Percentiles rank a stretch among this genome's conserved stretches.
phyloP scores from a whole-genome alignment of 2,113 vertebrate species.

The Pica pica region DNA sequence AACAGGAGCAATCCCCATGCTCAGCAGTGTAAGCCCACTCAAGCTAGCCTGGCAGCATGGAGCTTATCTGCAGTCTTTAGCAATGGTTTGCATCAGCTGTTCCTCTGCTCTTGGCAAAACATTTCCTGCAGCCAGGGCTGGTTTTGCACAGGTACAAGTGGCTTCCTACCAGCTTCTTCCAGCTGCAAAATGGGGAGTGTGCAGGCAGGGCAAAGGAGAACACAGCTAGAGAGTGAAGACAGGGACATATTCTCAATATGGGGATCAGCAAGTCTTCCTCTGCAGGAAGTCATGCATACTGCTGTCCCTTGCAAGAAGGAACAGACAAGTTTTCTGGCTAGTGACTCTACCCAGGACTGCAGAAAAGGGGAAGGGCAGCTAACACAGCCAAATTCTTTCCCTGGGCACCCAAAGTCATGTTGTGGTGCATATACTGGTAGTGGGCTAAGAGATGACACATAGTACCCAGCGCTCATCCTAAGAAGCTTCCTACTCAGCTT shows the following conservation, averaged over 20 bases:
- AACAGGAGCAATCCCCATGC: not conserved
- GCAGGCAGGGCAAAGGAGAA: not conserved
- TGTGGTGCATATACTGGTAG: not conserved
- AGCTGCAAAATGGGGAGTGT: not conserved
- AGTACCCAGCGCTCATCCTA: not conserved
- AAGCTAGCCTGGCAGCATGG: not conserved
- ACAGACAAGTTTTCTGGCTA: not conserved
- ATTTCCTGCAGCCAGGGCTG: not conserved
- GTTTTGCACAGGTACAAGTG: not conserved
- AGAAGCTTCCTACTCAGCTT: not conserved
- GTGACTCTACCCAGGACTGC: not conserved
- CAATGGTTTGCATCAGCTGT: not conserved
- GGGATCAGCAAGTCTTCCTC: not conserved
- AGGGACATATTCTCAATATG: accelerated
- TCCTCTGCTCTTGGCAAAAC: not conserved
- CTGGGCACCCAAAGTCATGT: not conserved
- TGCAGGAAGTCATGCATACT: not conserved
- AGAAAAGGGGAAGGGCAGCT: not conserved
- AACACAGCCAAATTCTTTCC: not conserved
- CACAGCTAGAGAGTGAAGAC: accelerated
- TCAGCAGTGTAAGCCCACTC: not conserved
- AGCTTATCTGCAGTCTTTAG: not conserved
- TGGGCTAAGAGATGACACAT: not conserved
- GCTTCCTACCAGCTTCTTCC: not conserved
- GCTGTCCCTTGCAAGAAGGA: not conserved